Percentiles rank a stretch among this genome's conserved stretches.
phyloP scores from a whole-genome alignment of 2,797 vertebrate species.

The Hyperoplus lanceolatus region DNA sequence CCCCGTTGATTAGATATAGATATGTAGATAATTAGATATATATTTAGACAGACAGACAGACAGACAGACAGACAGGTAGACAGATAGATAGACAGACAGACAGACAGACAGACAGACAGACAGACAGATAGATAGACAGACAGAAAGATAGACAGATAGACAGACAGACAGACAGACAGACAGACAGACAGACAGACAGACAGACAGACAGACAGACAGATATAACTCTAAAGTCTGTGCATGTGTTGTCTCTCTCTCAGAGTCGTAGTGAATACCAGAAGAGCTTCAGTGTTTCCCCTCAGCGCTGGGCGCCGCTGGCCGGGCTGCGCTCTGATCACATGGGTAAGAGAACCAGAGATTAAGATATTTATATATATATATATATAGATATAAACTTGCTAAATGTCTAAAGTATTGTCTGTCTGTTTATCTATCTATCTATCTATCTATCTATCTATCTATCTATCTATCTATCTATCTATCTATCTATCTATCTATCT shows the following conservation, averaged over 20 bases:
- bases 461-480: background rate
- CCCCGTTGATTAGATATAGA: no score
- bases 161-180: no score
- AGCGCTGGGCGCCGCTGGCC: conserved; percentile 24
- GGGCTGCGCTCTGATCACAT: conserved; percentile 51
- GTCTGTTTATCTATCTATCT: background rate
- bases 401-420: background rate
- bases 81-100: no score
- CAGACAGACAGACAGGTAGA: no score
- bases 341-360: conserved; percentile 48
- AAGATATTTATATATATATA: background rate
- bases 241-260: conserved; percentile 35
- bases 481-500: background rate
- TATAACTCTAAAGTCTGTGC: background rate
- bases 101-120: no score
- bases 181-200: no score
- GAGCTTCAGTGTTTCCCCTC: conserved; percentile 60
- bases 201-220: no score
- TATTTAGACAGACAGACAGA: no score
- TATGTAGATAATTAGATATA: no score
- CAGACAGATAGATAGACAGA: no score
- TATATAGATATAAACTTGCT: background rate
- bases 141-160: no score
- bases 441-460: background rate
- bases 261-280: conserved; percentile 72